These are phyloP conservation scores for Anser cygnoides DNA, from an alignment of 2,113 vertebrate genomes.

Conservation along the genomic window DNA sequence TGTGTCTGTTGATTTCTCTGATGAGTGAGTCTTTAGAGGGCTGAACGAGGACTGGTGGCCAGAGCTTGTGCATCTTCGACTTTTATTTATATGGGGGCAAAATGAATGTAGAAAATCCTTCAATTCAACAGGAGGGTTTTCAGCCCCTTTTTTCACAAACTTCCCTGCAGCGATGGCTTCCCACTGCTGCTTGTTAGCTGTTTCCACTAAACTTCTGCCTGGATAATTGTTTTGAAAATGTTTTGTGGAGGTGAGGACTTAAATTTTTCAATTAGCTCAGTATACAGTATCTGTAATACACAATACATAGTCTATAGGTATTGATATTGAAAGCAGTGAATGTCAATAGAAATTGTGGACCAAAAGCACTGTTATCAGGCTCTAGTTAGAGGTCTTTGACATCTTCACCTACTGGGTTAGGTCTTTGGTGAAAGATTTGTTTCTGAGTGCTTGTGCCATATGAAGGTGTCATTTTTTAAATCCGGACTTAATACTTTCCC, in stretches of 20 bases:
- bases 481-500: background rate
- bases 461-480: constrained; percentile 31
- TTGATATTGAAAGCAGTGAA: background rate
- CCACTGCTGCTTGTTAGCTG: background rate
- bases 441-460: constrained; percentile 10
- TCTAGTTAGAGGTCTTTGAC: background rate
- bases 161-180: background rate
- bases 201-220: background rate
- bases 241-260: background rate
- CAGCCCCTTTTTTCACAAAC: background rate
- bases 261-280: background rate
- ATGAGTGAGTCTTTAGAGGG: background rate
- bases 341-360: constrained; percentile 3
- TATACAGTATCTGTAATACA: background rate
- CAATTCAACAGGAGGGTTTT: background rate
- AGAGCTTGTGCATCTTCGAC: background rate
- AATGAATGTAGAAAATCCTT: background rate
- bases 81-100: background rate
- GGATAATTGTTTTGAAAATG: background rate
- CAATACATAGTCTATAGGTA: background rate
- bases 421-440: constrained; percentile 7
- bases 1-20: background rate
- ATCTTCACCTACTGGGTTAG: background rate
- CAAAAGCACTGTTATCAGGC: background rate
- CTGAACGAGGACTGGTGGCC: background rate